Evolutionary conservation across 2,888 invertebrate species (phyloP), one percentile per base, ranked within the genome.

Genomic region (Emesis furor): DNA sequence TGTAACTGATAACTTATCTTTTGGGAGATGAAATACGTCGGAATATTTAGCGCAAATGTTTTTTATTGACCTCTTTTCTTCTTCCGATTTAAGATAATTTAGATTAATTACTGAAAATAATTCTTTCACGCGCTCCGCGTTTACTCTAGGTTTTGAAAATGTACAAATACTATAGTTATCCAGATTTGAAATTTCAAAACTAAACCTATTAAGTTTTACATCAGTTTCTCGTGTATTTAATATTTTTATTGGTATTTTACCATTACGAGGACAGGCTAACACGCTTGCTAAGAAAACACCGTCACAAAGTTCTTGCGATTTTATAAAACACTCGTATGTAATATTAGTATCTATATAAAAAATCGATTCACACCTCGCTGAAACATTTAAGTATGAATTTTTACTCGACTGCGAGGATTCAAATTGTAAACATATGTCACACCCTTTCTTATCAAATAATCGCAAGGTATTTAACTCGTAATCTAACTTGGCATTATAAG

Each of bases 141-240:
- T 55, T 55, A 55, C 55, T n/a, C 55, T 55, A 55, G n/a, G n/a
- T 55, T 55, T 55, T 55, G 55, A 55, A 55, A 55, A n/a, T 55
- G 55, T 55, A 55, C 55, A 55, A 55, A 55, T 55, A 14, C 55
- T 55, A 55, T 55, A 55, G 55, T 55, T 55, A 55, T 14, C 55
- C 4, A 55, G 55, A 55, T 55, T 55, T 55, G 55, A 55, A 17
- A 55, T 17, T 55, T 55, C 55, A 55, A 55, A 55, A 17, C 8
- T 55, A 55, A 55, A 55, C 55, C 55, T 55, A 55, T 55, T 55
- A 55, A 55, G 55, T 0, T 55, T n/a, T 17, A 55, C 55, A 39
- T 39, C 39, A 8, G 39, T 39, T 39, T 39, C 39, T 39, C 39
- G 39, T 8, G 39, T 39, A 39, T 39, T 39, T 39, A 39, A 39